Conservation (phyloP, 2,888 invertebrate species). For the Masnerella sp. region DNA sequence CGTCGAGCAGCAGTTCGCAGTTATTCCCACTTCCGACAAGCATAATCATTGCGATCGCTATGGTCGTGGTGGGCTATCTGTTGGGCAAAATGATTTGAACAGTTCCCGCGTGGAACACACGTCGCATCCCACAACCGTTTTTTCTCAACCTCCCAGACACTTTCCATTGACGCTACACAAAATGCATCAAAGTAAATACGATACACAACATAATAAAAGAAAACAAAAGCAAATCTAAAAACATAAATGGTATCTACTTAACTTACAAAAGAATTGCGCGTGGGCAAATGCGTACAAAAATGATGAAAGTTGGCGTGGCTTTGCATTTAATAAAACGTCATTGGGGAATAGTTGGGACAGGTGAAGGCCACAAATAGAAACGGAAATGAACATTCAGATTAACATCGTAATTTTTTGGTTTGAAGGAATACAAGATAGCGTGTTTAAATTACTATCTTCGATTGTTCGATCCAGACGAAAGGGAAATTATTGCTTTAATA, state of each 20-base stretch:
- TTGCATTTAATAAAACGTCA: conserved; percentile 51
- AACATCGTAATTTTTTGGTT: neutral
- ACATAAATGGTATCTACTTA: conserved; percentile 14
- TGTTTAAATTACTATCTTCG: conserved; percentile 27
- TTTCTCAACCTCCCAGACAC: conserved; percentile 70
- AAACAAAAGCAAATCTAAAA: neutral
- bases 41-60: conserved; percentile 69
- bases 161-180: conserved; percentile 43
- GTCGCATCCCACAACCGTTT: conserved; percentile 69
- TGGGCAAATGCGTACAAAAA: no score
- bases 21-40: conserved; percentile 60
- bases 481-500: conserved; percentile 22
- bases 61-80: conserved; percentile 74
- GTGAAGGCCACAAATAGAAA: conserved; percentile 8
- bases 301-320: conserved; percentile 26
- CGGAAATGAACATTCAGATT: neutral
- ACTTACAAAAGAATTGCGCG: conserved; percentile 28
- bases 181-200: conserved; percentile 17
- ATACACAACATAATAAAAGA: neutral
- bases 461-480: conserved; percentile 20
- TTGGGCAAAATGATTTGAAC: conserved; percentile 76
- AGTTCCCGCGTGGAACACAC: conserved; percentile 67
- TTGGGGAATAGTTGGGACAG: conserved; percentile 24
- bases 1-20: conserved; percentile 64
- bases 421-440: conserved; percentile 21